Base-by-base conservation (phyloP, 2,888 invertebrate genomes). In the Salticus scenicus region DNA sequence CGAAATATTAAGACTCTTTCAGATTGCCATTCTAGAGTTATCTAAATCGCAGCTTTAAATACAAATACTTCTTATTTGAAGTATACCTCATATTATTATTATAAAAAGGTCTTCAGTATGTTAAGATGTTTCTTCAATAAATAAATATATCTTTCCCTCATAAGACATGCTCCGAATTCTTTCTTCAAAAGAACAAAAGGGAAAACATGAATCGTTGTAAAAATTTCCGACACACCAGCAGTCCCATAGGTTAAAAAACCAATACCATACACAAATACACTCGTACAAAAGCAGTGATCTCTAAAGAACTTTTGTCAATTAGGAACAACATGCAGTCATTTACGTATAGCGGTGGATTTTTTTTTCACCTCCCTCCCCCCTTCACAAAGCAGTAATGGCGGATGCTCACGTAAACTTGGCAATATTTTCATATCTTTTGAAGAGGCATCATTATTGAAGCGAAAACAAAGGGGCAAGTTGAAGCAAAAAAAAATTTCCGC, bases 251-350 rank as follows among this genome's bases (percentile, higher is more conserved):
- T 66, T 64, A 73, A 77, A 84, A 84, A 84, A 84, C 83, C 83
- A 77, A 84, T 83, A 83, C 76, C 70, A 74, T 28, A 75, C 42
- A 75, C 42, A 47, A 2, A 47, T 47, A 47, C 42, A 47, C 42
- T 12, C 42, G 17, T 17, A 17, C 42, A 47, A 47, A 47, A 47
- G 47, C 67, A 66, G 41, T 72, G 77, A 77, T 67, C 83, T 66
- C 77, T 71, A 33, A 69, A 77, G 83, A 84, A 84, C 69, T 67
- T 84, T 84, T 84, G 83, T 84, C 77, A 84, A 78, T 77, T 84
- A 77, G 77, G 77, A 77, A 72, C 72, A 77, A 76, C 83, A 71
- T 42, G 27, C 71, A 83, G 77, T 84, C 83, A 84, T 84, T 84
- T 84, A 64, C 75, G 33, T 41, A 41, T 42, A 17, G 30, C 30